Percentiles rank a stretch among this genome's conserved stretches.
phyloP scores from a whole-genome alignment of 2,113 vertebrate species.

The Emydura subglobosa region DNA sequence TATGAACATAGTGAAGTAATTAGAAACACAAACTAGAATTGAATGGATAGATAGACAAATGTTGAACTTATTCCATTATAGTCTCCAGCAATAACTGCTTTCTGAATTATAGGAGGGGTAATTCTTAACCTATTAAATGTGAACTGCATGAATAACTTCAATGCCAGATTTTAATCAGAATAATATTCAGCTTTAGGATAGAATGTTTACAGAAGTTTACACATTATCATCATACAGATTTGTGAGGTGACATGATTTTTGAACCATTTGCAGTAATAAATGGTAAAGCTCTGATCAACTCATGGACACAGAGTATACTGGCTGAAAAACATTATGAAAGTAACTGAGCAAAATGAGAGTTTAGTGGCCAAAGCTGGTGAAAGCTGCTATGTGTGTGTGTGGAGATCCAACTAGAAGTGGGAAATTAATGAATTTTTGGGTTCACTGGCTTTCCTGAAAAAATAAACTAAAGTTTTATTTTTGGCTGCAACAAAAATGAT shows the following conservation, averaged over 20 bases:
- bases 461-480: neutral
- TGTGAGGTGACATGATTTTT: neutral
- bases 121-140: neutral
- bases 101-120: neutral
- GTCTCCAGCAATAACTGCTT: neutral
- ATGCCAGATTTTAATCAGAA: neutral
- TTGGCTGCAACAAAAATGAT: too few relatives aligned
- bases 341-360: neutral
- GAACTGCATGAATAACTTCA: neutral
- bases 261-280: neutral
- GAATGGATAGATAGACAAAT: accelerated
- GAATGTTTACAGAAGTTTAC: neutral
- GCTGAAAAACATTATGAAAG: neutral
- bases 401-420: neutral
- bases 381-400: neutral
- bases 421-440: neutral
- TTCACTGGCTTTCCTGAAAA: neutral
- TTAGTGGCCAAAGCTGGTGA: neutral
- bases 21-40: neutral
- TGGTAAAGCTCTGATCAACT: neutral
- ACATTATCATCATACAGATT: neutral
- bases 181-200: neutral
- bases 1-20: neutral
- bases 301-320: neutral
- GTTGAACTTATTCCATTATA: accelerated